Conservation (phyloP, 2,797 vertebrate genomes). For the Schizopygopsis malacanthus region DNA sequence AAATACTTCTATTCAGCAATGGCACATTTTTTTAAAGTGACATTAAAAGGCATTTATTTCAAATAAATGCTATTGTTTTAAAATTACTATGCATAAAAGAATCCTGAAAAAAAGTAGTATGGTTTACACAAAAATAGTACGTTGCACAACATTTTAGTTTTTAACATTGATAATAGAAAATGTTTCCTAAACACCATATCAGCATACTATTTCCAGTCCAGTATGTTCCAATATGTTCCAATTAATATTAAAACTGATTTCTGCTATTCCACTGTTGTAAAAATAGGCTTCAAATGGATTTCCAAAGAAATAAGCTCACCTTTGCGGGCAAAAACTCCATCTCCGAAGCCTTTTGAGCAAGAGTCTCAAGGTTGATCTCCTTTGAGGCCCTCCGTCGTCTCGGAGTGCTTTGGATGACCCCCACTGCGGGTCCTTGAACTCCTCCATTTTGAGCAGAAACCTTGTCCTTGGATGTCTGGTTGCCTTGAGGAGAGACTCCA, state of each 20-base stretch:
- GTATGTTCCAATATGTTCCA: not conserved
- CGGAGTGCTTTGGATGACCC: slow-evolving; percentile 92
- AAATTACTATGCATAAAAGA: too few relatives aligned
- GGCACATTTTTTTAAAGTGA: not conserved
- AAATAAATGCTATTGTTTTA: not conserved
- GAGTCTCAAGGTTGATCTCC: slow-evolving; percentile 94
- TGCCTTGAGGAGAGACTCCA: slow-evolving; percentile 79
- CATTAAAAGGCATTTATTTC: not conserved
- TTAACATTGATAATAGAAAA: not conserved
- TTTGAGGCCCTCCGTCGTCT: slow-evolving; percentile 90
- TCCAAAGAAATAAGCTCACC: slow-evolving; percentile 68
- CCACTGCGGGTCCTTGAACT: slow-evolving; percentile 79
- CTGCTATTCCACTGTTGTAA: slow-evolving; percentile 56
- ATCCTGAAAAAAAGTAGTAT: not conserved
- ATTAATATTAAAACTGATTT: slow-evolving; percentile 50
- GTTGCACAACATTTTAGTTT: not conserved
- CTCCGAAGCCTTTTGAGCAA: slow-evolving; percentile 95
- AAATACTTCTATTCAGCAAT: not conserved
- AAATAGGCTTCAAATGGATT: slow-evolving; percentile 66
- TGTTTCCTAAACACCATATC: not conserved
- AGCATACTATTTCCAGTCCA: not conserved
- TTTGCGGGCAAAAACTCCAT: slow-evolving; percentile 87
- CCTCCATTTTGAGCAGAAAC: slow-evolving; percentile 59
- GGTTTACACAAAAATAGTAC: not conserved
- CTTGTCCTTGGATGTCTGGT: slow-evolving; percentile 67